Conservation (phyloP, 1,140 invertebrate species). For the Palaemon carinicauda region DNA sequence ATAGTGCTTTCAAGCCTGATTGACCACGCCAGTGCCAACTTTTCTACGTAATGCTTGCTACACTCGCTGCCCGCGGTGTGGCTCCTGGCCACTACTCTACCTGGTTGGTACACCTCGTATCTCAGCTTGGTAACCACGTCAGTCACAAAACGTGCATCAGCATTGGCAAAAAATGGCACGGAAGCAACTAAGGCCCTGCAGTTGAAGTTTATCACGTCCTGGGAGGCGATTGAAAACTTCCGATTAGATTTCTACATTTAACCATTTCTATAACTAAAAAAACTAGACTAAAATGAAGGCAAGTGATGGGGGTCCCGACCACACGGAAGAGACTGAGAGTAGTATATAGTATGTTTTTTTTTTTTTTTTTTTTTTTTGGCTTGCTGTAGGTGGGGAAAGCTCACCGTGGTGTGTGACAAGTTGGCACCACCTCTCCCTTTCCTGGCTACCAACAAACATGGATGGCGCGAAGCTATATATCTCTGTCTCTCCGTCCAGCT, state of each 20-base stretch:
- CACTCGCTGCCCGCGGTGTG: constrained; percentile 51
- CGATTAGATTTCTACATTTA: constrained; percentile 51
- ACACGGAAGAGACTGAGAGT: constrained; percentile 49
- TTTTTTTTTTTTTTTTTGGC: no score
- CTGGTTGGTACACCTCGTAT: constrained; percentile 99
- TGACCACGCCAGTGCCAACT: constrained; percentile 16
- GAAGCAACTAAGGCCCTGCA: constrained; percentile 96
- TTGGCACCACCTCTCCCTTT: constrained; percentile 22
- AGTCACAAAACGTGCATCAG: constrained; percentile 97
- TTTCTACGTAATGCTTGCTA: constrained; percentile 56
- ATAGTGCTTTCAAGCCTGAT: no score
- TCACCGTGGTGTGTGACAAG: constrained; percentile 14
- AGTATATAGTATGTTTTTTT: no score
- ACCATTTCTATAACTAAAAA: constrained; percentile 16
- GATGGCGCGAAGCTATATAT: no score
- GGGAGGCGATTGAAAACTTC: constrained; percentile 61
- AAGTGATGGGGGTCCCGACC: constrained; percentile 50
- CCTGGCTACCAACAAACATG: background rate
- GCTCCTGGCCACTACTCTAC: constrained; percentile 66
- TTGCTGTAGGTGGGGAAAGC: constrained; percentile 12
- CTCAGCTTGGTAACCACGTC: constrained; percentile 96
- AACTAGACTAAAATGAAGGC: constrained; percentile 47
- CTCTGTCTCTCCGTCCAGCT: no score
- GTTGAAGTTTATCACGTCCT: constrained; percentile 99
- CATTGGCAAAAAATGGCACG: constrained; percentile 98